These are phyloP conservation scores for Smittia sp. DNA, from an alignment of 2,888 invertebrate genomes.

Conservation along the genomic window DNA sequence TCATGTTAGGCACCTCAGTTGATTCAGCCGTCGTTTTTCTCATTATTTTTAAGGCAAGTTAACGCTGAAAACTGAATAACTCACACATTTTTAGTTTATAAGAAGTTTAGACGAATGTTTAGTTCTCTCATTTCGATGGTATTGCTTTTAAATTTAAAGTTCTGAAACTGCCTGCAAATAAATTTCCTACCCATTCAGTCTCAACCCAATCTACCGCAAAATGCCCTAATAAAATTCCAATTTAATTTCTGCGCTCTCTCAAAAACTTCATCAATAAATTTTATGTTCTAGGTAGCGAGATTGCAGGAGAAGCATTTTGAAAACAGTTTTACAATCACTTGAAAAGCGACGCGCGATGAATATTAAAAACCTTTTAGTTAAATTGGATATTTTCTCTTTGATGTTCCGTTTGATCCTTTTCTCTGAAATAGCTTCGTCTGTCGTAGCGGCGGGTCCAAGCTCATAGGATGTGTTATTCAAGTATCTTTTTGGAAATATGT, in stretches of 20 bases:
- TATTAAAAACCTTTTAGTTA: slow-evolving; percentile 8
- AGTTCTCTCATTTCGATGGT: too few relatives aligned
- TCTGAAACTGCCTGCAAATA: too few relatives aligned
- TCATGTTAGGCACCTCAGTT: not conserved
- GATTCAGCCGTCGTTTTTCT: too few relatives aligned
- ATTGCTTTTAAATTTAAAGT: too few relatives aligned
- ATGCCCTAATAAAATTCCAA: slow-evolving; percentile 8
- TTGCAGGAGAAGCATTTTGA: not conserved
- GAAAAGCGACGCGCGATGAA: not conserved
- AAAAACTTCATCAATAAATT: slow-evolving; percentile 9
- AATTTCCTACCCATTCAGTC: not conserved
- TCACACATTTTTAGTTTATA: slow-evolving; percentile 8
- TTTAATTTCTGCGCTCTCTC: slow-evolving; percentile 10
- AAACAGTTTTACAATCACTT: not conserved
- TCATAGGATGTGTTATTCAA: slow-evolving; percentile 12
- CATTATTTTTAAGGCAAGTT: too few relatives aligned
- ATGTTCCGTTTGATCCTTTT: not conserved
- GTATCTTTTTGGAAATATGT: not conserved
- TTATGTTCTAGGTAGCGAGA: not conserved
- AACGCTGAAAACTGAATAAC: too few relatives aligned
- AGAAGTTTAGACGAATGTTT: too few relatives aligned
- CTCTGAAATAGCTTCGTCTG: not conserved
- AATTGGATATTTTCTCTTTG: slow-evolving; percentile 16
- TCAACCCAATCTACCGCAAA: not conserved
- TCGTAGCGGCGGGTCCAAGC: slow-evolving; percentile 5